Base-by-base conservation (phyloP, 2,113 vertebrate genomes). In the Vanacampus margaritifer region DNA sequence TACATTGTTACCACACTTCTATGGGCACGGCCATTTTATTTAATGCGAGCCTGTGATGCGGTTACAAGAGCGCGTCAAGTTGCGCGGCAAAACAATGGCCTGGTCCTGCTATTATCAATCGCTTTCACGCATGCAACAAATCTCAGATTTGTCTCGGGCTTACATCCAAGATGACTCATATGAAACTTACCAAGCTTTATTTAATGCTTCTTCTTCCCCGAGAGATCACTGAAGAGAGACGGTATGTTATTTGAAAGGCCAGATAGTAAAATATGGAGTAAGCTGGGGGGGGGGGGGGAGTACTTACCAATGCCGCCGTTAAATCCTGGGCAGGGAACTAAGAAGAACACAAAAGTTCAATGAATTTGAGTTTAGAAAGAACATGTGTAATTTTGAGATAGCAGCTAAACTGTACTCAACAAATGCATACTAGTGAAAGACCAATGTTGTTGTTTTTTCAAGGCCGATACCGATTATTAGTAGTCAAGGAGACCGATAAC, bases 241-340 rank as follows among this genome's bases (percentile, higher is more conserved):
- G 71, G 37, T 67, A 23, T 23, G 12, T 23, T 16, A 53, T 8
- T 36, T 1, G 23, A 17, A 24, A 43, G 39, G 11, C 39, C 3
- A 2, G 8, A 1, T 9, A 3, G 37, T 62, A 41, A 24, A 64
- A 43, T n/a, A 8, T 54, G 2, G n/a, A 11, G 13, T 46, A 16
- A 8, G 36, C 48, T 9, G 26, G 24, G 11, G n/a, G n/a, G n/a
- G n/a, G n/a, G n/a, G n/a, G n/a, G n/a, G n/a, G n/a, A n/a, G 75
- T 67, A 89, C 94, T 92, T 91, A 96, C 94, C 91, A 88, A 93
- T 94, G 78, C 94, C 93, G 68, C 93, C 84, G 60, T 89, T 94
- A 81, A 89, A 94, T 79, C 94, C 94, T 72, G 93, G 94, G 68
- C 95, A 98, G 62, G 93, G 94, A 74, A 98, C 96, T 98, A 86